Percentiles rank a stretch among this genome's conserved stretches.
phyloP scores from a whole-genome alignment of 2,888 invertebrate genomes.

The Heteropelma amictum region DNA sequence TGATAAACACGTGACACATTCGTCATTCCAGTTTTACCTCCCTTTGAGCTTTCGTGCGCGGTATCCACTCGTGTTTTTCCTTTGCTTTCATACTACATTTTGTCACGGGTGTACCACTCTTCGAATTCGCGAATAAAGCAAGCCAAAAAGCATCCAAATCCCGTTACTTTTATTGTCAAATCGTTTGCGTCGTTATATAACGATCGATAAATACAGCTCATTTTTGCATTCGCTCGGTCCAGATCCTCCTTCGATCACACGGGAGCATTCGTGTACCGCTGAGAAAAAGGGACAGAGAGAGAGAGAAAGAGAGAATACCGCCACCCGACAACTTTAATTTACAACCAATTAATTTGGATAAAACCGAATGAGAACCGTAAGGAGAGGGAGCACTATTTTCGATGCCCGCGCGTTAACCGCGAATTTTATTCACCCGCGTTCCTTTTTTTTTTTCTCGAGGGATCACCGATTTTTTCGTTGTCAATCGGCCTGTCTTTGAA shows the following conservation, averaged over 20 bases:
- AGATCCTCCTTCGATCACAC: conserved; percentile 55
- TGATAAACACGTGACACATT: too few species aligned
- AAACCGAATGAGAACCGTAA: conserved; percentile 68
- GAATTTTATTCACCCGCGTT: conserved; percentile 66
- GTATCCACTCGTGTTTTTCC: too few species aligned
- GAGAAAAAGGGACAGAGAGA: conserved; percentile 18
- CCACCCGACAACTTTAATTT: conserved; percentile 74
- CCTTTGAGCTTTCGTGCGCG: too few species aligned
- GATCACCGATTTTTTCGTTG: conserved; percentile 16
- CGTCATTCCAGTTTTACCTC: too few species aligned
- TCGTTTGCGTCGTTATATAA: too few species aligned
- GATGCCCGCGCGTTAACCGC: conserved; percentile 76
- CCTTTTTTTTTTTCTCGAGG: conserved; percentile 32
- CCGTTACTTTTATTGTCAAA: too few species aligned
- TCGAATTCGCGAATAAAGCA: too few species aligned
- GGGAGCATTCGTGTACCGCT: conserved; percentile 63
- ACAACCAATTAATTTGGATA: conserved; percentile 79
- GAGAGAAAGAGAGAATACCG: conserved; percentile 12
- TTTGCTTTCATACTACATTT: too few species aligned
- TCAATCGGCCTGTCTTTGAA: conserved; percentile 26
- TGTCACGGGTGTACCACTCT: too few species aligned
- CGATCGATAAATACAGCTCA: neutral
- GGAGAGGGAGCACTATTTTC: conserved; percentile 67
- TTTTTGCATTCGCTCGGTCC: neutral
- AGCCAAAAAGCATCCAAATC: too few species aligned